Base-by-base conservation (phyloP, 2,797 vertebrate species). In the Pachyuromys duprasi region DNA sequence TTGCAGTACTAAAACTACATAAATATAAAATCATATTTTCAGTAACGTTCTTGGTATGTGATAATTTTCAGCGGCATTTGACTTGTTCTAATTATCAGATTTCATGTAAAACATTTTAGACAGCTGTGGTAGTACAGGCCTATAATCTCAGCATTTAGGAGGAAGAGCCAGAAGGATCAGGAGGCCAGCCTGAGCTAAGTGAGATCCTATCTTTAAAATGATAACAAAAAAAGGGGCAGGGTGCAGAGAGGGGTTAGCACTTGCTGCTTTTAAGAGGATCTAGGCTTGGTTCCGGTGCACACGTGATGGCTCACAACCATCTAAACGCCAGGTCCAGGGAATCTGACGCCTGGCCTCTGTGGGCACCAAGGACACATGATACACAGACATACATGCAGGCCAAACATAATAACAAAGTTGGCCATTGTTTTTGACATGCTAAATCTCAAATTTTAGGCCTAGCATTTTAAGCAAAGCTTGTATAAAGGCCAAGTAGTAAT, bases 391-490 rank as follows among this genome's bases (percentile, higher is more conserved):
- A 18, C 5, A 5, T 31, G 39, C 14, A 65, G 62, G 1, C 28
- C 3, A 45, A 63, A 65, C 28, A 49, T 67, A 14, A 65, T 28
- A 55, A 80, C 6, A 62, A 42, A 72, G 31, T 31, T 75, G 81
- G 20, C 31, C 88, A 57, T 88, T 63, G 79, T 70, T 93, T 93
- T 86, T 62, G 8, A 91, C 69, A 91, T 4, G 80, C 3, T 72
- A 90, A 93, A 96, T 87, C 28, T 36, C n/a, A 94, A 84, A 72
- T 84, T 94, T 92, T 80, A 88, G 39, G 28, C 79, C 42, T 80
- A 91, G 53, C 26, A 79, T 65, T 83, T 95, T 90, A 87, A 80
- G 65, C 42, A 92, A 96, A 88, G 39, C 83, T 88, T 84, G 31
- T 76, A 20, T 57, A 67, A 91, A 91, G 12, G 70, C 8, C 20